Evolutionary conservation across 2,888 invertebrate genomes (phyloP), one percentile per base, ranked within the genome.

Genomic region (Doris montereyensis): DNA sequence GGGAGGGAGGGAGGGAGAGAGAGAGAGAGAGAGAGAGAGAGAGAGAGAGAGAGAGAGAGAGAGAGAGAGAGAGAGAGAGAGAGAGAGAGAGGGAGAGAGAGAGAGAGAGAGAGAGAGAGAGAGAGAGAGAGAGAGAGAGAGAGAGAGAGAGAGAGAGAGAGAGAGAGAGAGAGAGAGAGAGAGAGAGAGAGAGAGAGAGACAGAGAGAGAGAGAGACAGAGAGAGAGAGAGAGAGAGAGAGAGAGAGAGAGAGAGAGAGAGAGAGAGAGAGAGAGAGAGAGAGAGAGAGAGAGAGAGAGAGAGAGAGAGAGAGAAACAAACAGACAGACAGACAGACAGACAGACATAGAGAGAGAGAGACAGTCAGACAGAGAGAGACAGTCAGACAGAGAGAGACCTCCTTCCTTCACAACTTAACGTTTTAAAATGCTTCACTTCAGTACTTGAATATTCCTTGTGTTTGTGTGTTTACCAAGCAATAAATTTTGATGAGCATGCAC

Each of bases 141-240:
- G 17, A 17, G 52, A 17, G 52, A 17, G 52, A 41, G 8, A 41
- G 17, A 41, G 52, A 41, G 17, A 41, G 52, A 41, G 17, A 41
- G 52, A 41, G 17, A 41, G 52, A 41, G 17, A 41, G 52, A 41
- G 52, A 41, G 52, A 41, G 52, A 41, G 52, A 41, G 52, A 41
- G 52, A 41, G 52, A 41, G 52, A 41, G 52, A 41, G 52, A 41
- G 52, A 41, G 52, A 41, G 52, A 41, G 52, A 41, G 52, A 41
- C 8, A 41, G 52, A 41, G 52, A 41, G 52, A 41, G 52, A 41
- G 52, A 41, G 52, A 41, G 52, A 41, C 8, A 41, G 52, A 41
- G 52, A 41, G 52, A 41, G 52, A n/a, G 67, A 65, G 24, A 65
- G 67, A 65, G 10, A 65, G 67, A 65, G 67, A 65, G 67, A 21